Evolutionary conservation across 2,113 vertebrate species (phyloP).

Genomic region (Silurus asotus): DNA sequence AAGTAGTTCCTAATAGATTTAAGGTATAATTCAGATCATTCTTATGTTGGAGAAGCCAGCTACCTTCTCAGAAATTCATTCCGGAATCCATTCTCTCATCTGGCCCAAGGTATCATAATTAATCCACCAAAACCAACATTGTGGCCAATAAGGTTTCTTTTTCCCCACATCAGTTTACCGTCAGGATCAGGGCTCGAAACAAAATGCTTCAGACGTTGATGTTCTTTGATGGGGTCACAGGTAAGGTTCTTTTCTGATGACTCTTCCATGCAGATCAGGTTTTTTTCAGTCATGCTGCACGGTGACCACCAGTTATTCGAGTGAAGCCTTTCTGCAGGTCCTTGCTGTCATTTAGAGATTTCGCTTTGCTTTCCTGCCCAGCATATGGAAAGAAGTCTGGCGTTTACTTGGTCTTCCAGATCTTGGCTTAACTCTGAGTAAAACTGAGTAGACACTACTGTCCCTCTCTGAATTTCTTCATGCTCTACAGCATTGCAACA

Average conservation of each 20-base stretch:
- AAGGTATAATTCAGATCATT: not conserved
- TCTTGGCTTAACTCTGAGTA: not conserved
- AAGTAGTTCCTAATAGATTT: not conserved
- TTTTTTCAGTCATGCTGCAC: not conserved
- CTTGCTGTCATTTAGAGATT: not conserved
- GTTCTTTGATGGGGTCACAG: not conserved
- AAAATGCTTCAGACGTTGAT: not conserved
- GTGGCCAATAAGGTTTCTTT: not conserved
- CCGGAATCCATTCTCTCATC: not conserved
- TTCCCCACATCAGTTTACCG: not conserved
- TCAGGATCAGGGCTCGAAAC: no score
- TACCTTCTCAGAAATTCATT: not conserved
- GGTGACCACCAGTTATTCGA: not conserved
- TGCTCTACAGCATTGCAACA: slow-evolving; percentile 61
- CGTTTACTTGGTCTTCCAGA: not conserved
- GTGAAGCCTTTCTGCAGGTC: not conserved
- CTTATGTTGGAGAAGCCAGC: not conserved
- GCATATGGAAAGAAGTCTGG: not conserved
- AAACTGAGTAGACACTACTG: no score
- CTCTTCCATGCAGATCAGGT: not conserved
- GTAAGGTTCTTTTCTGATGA: not conserved
- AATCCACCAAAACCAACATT: not conserved
- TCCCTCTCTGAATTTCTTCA: slow-evolving; percentile 23
- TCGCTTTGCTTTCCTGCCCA: not conserved
- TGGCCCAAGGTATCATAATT: not conserved